Percentiles rank a stretch among this genome's conserved stretches.
phyloP scores from a whole-genome alignment of 2,113 vertebrate species.

The Tragelaphus strepsiceros region DNA sequence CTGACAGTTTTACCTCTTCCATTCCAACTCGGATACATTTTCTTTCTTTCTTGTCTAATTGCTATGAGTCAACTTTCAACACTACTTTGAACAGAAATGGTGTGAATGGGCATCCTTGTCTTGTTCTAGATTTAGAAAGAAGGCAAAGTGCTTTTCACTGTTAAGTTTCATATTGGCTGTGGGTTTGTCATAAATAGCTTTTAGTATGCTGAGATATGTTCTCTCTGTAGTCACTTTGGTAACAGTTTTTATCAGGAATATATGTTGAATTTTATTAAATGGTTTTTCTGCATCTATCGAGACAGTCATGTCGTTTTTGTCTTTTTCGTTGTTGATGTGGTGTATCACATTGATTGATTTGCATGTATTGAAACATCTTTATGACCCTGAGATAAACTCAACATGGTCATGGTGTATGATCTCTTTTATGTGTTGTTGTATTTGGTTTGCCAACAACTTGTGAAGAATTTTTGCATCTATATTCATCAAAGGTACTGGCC shows the following conservation, averaged over 20 bases:
- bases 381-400: background rate
- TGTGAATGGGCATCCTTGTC: background rate
- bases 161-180: background rate
- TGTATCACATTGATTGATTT: background rate
- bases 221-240: background rate
- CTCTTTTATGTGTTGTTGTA: background rate
- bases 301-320: background rate
- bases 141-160: background rate
- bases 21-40: background rate
- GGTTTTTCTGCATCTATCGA: background rate
- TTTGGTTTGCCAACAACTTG: background rate
- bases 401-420: background rate
- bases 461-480: background rate
- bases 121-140: background rate
- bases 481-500: background rate
- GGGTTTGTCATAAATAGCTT: background rate
- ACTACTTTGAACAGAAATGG: background rate
- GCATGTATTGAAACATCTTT: background rate
- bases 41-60: background rate
- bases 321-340: background rate
- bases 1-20: background rate
- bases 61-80: background rate
- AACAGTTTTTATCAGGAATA: background rate
- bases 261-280: background rate
- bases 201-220: background rate